Evolutionary conservation across 2,797 vertebrate genomes (phyloP).

Genomic region (Muscicapa striata): DNA sequence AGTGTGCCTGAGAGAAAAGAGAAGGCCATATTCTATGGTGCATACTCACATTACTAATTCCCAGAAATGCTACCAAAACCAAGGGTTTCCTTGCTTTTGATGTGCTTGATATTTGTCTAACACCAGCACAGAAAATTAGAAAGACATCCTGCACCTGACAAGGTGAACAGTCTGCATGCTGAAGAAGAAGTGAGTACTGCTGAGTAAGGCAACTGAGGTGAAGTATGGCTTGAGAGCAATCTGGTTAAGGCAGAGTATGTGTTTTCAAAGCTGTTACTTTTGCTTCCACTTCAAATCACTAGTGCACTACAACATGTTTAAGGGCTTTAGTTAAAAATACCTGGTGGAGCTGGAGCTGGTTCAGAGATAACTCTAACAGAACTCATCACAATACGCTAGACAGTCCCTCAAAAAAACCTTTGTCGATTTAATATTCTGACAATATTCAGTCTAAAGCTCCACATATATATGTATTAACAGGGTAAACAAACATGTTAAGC

Average conservation of each 20-base stretch:
- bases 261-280: not conserved
- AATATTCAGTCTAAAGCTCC: not conserved
- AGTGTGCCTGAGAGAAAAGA: not conserved
- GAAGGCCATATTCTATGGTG: not conserved
- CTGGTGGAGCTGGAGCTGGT: not conserved
- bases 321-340: slow-evolving; percentile 6
- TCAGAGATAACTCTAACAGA: not conserved
- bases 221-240: not conserved
- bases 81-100: not conserved
- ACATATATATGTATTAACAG: not conserved
- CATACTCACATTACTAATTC: not conserved
- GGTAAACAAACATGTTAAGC: not conserved
- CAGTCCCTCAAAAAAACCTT: not conserved
- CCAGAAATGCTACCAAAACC: not conserved
- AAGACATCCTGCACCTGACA: not conserved
- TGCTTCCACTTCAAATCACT: not conserved
- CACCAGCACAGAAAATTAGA: not conserved
- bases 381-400: not conserved
- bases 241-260: not conserved
- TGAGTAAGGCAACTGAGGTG: not conserved
- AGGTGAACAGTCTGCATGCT: not conserved
- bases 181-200: not conserved
- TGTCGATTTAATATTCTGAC: not conserved
- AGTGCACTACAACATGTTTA: not conserved
- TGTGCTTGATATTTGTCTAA: not conserved